A percentile compares a stretch with the other conserved stretches of the same genome.
Evolutionary conservation across 2,888 invertebrate genomes (phyloP).

Genomic region (Phragmatobia fuliginosa): DNA sequence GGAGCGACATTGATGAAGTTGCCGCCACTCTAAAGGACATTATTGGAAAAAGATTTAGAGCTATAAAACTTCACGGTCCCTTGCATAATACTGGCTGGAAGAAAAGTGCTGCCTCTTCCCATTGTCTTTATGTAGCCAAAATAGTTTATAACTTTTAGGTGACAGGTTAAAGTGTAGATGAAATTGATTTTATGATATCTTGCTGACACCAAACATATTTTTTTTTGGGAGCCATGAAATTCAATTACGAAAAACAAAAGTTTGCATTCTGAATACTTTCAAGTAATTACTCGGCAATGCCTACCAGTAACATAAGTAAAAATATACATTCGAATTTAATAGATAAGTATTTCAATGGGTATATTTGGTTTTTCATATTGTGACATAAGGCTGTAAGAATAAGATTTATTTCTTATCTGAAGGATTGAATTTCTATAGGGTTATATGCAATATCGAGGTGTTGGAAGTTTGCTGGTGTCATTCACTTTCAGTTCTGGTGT

Average conservation of each 20-base stretch:
- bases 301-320: neutral
- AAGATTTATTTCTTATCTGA: too few species aligned
- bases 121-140: constrained; percentile 22
- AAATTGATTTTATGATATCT: neutral
- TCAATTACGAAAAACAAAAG: neutral
- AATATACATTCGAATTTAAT: too few species aligned
- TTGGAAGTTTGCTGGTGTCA: too few species aligned
- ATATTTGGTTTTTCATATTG: too few species aligned
- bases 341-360: too few species aligned
- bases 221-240: neutral
- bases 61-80: constrained; percentile 37
- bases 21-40: constrained; percentile 35
- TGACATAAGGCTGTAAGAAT: too few species aligned
- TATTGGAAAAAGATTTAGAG: constrained; percentile 49
- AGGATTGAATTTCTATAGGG: too few species aligned
- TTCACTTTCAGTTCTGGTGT: too few species aligned
- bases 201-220: neutral
- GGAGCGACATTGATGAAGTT: constrained; percentile 32
- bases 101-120: constrained; percentile 31
- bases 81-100: constrained; percentile 32
- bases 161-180: neutral
- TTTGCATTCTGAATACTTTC: neutral
- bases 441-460: too few species aligned
- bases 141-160: constrained; percentile 1
- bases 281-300: neutral